Conservation (phyloP, 53 echinoderm and acorn worm genomes). For the Holothuria scabra region DNA sequence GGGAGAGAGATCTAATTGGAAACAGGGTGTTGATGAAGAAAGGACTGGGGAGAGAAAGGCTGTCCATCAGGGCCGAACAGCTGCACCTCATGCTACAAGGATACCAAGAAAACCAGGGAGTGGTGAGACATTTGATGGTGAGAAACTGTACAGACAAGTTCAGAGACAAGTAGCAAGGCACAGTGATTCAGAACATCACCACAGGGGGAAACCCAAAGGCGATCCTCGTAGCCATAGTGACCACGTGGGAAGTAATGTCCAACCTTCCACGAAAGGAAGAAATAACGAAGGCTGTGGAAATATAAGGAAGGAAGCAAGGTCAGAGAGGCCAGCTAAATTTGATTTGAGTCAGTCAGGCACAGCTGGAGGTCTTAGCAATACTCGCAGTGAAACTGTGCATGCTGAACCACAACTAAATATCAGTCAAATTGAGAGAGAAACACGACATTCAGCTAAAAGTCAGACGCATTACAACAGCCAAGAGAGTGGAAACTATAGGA, state of each 20-base stretch:
- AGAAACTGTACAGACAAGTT: conserved; percentile 22
- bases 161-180: background rate
- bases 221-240: conserved; percentile 31
- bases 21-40: background rate
- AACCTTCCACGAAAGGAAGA: conserved; percentile 18
- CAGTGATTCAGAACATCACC: background rate
- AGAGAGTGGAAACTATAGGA: no score
- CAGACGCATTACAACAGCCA: no score
- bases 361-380: conserved; percentile 6
- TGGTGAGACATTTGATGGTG: conserved; percentile 1
- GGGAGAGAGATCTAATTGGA: background rate
- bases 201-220: conserved; percentile 28
- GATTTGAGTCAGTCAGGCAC: conserved; percentile 28
- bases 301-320: conserved; percentile 39
- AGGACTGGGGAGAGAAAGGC: background rate
- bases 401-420: no score
- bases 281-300: background rate
- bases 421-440: no score
- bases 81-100: background rate
- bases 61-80: no score
- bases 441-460: no score
- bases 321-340: conserved; percentile 1
- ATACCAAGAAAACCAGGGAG: background rate
- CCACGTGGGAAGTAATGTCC: conserved; percentile 7
- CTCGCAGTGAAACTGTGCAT: no score